Conservation (phyloP, 1,140 invertebrate genomes). For the Drosophila tropicalis region DNA sequence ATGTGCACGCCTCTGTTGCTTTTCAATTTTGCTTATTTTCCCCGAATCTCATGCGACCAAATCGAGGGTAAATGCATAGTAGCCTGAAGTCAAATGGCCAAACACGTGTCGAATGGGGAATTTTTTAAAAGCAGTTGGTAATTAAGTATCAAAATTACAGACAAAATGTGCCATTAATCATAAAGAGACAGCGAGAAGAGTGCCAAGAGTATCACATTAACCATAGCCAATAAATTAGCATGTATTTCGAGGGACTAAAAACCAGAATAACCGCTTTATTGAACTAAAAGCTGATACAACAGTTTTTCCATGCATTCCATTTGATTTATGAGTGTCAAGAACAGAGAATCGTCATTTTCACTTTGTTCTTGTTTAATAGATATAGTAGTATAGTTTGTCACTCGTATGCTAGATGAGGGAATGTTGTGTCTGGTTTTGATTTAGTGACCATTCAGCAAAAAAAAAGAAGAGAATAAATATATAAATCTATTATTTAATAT, state of each 20-base stretch:
- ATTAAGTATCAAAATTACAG: slow-evolving; percentile 37
- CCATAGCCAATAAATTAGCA: slow-evolving; percentile 53
- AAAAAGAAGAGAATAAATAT: too few species aligned
- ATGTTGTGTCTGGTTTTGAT: neutral
- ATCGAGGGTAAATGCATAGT: slow-evolving; percentile 16
- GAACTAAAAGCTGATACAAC: slow-evolving; percentile 48
- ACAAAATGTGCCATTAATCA: slow-evolving; percentile 43
- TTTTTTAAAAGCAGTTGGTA: slow-evolving; percentile 12
- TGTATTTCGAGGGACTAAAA: slow-evolving; percentile 3
- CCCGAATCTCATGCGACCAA: neutral
- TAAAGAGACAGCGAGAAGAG: neutral
- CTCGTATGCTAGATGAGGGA: neutral
- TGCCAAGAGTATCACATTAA: slow-evolving; percentile 16
- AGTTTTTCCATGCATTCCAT: slow-evolving; percentile 44
- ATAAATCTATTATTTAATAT: neutral
- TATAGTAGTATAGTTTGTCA: neutral
- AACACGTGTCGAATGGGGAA: slow-evolving; percentile 25
- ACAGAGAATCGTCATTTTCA: slow-evolving; percentile 7
- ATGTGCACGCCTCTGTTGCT: neutral
- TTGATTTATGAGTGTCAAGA: slow-evolving; percentile 66
- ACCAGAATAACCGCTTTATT: slow-evolving; percentile 52
- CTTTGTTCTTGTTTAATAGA: slow-evolving; percentile 7
- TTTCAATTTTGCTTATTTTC: neutral
- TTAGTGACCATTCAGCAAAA: neutral
- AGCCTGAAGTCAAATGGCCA: slow-evolving; percentile 22